These are phyloP conservation scores for Scomber colias DNA, from an alignment of 2,113 vertebrate genomes.

Conservation along the genomic window DNA sequence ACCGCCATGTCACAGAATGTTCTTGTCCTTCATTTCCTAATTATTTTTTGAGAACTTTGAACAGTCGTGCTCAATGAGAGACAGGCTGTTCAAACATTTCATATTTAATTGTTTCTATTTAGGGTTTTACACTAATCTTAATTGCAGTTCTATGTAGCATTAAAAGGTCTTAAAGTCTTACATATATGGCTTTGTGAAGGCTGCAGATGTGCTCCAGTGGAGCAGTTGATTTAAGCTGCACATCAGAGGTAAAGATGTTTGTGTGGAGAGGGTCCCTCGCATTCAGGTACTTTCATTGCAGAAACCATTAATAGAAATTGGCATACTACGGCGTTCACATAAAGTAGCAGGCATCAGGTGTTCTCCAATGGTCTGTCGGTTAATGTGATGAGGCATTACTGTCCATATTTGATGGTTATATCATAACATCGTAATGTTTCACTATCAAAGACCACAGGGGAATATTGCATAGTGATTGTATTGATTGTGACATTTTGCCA, in stretches of 20 bases:
- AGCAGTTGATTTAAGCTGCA: conserved; percentile 55
- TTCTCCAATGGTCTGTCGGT: neutral
- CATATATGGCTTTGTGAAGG: conserved; percentile 25
- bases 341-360: neutral
- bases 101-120: conserved; percentile 28
- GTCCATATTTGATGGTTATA: conserved; percentile 18
- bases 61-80: neutral
- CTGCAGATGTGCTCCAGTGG: conserved; percentile 41
- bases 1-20: neutral
- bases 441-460: neutral
- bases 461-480: neutral
- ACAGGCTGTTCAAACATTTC: neutral
- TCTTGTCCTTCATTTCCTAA: neutral
- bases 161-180: conserved; percentile 30
- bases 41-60: neutral
- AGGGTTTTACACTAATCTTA: conserved; percentile 59
- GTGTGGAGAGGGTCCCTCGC: neutral
- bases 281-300: neutral
- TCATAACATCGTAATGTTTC: conserved; percentile 8
- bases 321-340: neutral
- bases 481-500: neutral
- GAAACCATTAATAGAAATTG: neutral
- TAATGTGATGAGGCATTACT: neutral
- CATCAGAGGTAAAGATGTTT: neutral
- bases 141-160: conserved; percentile 41